A percentile compares a stretch with the other conserved stretches of the same genome.
Evolutionary conservation across 1,140 invertebrate species (phyloP).

Genomic region (Cheumatopsyche charites): DNA sequence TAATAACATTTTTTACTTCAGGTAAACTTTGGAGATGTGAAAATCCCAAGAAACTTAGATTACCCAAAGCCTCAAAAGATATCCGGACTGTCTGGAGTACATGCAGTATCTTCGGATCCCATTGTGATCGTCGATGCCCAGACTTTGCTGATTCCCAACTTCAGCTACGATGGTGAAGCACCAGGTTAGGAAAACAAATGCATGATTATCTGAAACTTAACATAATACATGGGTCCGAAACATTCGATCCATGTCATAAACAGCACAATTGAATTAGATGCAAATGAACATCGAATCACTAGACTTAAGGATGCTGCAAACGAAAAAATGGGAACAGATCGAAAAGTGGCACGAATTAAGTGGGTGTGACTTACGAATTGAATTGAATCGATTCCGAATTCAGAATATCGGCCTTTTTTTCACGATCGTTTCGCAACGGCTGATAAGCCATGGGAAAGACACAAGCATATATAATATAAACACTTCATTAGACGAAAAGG

Average conservation of each 20-base stretch:
- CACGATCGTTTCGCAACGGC: conserved; percentile 1
- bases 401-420: too few relatives aligned
- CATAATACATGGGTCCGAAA: too few relatives aligned
- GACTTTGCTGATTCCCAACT: conserved; percentile 84
- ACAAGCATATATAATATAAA: conserved; percentile 4
- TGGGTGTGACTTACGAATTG: too few relatives aligned
- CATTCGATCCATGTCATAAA: too few relatives aligned
- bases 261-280: neutral
- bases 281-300: neutral
- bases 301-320: too few relatives aligned
- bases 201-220: too few relatives aligned
- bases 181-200: conserved; percentile 75
- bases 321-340: neutral
- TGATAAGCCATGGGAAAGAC: conserved; percentile 18
- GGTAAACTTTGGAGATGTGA: conserved; percentile 91
- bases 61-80: conserved; percentile 84
- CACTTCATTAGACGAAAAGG: conserved; percentile 18
- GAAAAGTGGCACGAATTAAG: neutral
- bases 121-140: conserved; percentile 90
- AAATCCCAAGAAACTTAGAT: conserved; percentile 77
- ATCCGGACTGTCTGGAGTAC: conserved; percentile 75
- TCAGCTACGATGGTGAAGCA: conserved; percentile 88
- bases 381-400: too few relatives aligned
- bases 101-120: conserved; percentile 82
- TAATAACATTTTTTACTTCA: conserved; percentile 55